Base-by-base conservation (phyloP, 1,140 invertebrate genomes). In the Penaeus chinensis region DNA sequence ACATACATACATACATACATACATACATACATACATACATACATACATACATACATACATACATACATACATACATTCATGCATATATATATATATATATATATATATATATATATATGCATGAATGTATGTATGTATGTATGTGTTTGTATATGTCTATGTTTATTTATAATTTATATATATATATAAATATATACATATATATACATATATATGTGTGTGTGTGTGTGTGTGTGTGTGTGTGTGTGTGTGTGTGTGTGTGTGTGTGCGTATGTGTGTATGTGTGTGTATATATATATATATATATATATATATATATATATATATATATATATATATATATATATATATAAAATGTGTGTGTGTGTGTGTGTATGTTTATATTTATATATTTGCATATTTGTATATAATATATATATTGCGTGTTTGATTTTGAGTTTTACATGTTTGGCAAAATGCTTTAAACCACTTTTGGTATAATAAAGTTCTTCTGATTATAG, bases 251-350 rank as follows among this genome's bases (percentile, higher is more conserved):
- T 37, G 27, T 71, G 32, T 74, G 32, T 74, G 32, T 11, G 5
- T 74, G 32, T 32, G 32, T 74, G 5, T 74, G 32, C 8, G 11
- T 20, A 74, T 27, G 32, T 74, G 32, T 74, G 5, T 74, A 74
- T 74, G 10, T 74, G 2, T 27, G 37, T 74, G 37, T 27, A 74
- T 24, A 74, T 74, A 74, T 16, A 74, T 74, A 74, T 74, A 74
- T 74, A 74, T 74, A 74, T 74, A 74, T 74, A 32, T 74, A 74
- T 74, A 74, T 32, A 74, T 74, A 74, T 32, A 74, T 74, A 74
- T 74, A 74, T 74, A 74, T 74, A 74, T 74, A 74, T 74, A 74
- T 74, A 74, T 74, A 74, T 74, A 74, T 74, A 74, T 74, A 74
- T 74, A 74, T 74, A 74, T 74, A 74, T 74, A 74, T 74, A 74